A percentile compares a stretch with the other conserved stretches of the same genome.
Conservation (phyloP, 2,888 invertebrate species). For the Idaea aversata region DNA sequence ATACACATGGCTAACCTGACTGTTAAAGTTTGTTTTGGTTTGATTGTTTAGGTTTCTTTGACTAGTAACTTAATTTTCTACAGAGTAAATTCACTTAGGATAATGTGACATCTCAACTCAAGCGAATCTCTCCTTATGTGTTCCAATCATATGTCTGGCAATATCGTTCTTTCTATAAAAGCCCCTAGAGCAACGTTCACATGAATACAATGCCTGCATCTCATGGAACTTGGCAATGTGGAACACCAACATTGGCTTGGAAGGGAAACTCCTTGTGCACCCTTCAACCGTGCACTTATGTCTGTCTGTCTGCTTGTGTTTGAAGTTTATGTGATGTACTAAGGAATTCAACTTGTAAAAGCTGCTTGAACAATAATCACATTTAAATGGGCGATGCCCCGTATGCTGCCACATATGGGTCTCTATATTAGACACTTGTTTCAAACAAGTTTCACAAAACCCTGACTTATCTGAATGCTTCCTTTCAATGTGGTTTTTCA, state of each 20-base stretch:
- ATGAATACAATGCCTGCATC: conserved; percentile 54
- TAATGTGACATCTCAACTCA: conserved; percentile 8
- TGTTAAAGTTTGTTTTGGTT: too few species aligned
- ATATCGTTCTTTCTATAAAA: conserved; percentile 71
- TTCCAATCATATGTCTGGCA: conserved; percentile 60
- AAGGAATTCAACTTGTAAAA: conserved; percentile 56
- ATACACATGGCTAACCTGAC: too few species aligned
- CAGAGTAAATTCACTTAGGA: conserved; percentile 6
- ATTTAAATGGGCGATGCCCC: conserved; percentile 67
- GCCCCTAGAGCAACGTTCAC: conserved; percentile 60
- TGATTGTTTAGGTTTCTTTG: too few species aligned
- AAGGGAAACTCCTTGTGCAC: conserved; percentile 57
- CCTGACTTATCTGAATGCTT: conserved; percentile 79
- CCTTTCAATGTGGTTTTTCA: conserved; percentile 73
- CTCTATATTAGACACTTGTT: conserved; percentile 75
- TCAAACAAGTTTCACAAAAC: conserved; percentile 69
- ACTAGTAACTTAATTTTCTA: conserved; percentile 10
- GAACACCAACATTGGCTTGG: conserved; percentile 59
- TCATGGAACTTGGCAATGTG: conserved; percentile 63
- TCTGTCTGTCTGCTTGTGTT: conserved; percentile 58
- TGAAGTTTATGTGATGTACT: conserved; percentile 62
- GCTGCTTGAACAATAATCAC: conserved; percentile 60
- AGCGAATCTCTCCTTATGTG: conserved; percentile 57
- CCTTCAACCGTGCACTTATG: conserved; percentile 55
- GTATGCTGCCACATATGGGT: conserved; percentile 79